phyloP scores from a whole-genome alignment of 2,113 vertebrate genomes.

The Lagenorhynchus albirostris region DNA sequence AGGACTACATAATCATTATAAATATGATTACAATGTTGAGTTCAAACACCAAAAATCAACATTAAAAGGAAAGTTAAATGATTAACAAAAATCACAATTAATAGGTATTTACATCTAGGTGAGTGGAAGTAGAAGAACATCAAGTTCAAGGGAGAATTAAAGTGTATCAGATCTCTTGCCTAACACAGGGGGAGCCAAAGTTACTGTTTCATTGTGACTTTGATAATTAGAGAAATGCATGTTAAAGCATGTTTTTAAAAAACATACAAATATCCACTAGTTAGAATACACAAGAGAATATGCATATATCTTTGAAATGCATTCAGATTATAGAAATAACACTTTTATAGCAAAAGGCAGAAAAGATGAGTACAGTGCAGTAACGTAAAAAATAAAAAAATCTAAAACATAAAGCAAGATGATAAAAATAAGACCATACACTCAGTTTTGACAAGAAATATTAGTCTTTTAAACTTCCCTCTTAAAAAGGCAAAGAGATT shows the following conservation, averaged over 20 bases:
- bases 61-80: constrained; percentile 15
- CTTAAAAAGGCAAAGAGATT: not conserved
- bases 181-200: not conserved
- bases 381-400: not conserved
- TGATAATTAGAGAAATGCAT: not conserved
- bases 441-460: not conserved
- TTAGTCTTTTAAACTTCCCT: not conserved
- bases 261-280: not conserved
- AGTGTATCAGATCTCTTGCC: not conserved
- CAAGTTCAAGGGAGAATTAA: not conserved
- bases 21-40: not conserved
- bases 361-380: not conserved
- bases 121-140: not conserved
- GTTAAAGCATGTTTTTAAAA: not conserved
- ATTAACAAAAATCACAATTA: not conserved
- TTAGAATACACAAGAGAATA: not conserved
- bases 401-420: not conserved
- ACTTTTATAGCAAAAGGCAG: not conserved
- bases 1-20: not conserved
- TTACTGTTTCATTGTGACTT: not conserved
- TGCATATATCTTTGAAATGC: not conserved
- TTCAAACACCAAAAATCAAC: not conserved
- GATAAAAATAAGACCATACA: not conserved
- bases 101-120: not conserved
- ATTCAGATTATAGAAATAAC: not conserved